Percentiles rank a stretch among this genome's conserved stretches.
Evolutionary conservation across 2,797 vertebrate genomes (phyloP).

Genomic region (Gallinago solitaria): DNA sequence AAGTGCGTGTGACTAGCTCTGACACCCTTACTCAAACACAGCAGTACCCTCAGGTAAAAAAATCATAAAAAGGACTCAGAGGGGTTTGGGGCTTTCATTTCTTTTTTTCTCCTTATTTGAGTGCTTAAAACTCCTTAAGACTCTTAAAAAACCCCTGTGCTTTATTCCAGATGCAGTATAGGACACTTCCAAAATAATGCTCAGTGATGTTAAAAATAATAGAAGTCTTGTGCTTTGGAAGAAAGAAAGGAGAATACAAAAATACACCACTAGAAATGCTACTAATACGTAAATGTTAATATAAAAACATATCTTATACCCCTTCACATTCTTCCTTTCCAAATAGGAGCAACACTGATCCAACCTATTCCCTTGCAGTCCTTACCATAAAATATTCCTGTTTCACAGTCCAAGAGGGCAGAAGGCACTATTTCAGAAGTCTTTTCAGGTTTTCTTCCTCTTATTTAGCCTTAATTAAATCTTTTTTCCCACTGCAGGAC

Average conservation of each 20-base stretch:
- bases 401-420: not conserved
- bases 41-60: accelerated
- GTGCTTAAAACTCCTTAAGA: not conserved
- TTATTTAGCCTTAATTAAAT: conserved; percentile 51
- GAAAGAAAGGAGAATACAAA: not conserved
- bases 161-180: not conserved
- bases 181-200: not conserved
- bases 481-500: conserved; percentile 30
- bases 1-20: not conserved
- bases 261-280: not conserved
- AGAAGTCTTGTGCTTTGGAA: not conserved
- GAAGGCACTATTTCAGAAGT: not conserved
- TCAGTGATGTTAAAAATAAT: not conserved
- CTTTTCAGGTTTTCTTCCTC: not conserved
- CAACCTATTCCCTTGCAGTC: not conserved
- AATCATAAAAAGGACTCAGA: not conserved
- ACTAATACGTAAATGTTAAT: not conserved
- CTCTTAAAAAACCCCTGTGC: accelerated
- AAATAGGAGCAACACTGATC: not conserved
- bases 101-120: not conserved
- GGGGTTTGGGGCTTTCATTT: accelerated
- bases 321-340: not conserved
- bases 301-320: not conserved
- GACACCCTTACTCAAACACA: not conserved
- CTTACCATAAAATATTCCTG: not conserved